phyloP scores from a whole-genome alignment of 2,113 vertebrate genomes.

The Ifrita kowaldi region DNA sequence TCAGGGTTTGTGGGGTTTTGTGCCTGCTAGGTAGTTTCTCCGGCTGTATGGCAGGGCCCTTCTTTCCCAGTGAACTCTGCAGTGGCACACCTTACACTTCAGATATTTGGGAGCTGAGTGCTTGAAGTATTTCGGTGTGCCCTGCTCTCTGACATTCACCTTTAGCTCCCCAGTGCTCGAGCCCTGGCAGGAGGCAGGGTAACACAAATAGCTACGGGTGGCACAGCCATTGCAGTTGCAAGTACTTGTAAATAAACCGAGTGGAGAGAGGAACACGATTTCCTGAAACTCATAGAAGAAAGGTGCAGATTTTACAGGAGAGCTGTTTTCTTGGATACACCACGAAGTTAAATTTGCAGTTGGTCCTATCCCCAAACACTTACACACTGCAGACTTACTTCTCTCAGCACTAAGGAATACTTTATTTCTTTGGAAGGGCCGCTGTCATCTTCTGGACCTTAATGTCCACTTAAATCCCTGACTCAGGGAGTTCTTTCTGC shows the following conservation, averaged over 20 bases:
- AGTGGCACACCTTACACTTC: not conserved
- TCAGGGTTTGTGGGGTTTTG: not conserved
- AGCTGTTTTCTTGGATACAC: fast-evolving
- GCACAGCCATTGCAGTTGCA: not conserved
- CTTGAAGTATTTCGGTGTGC: not conserved
- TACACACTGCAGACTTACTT: fast-evolving
- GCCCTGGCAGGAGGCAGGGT: not conserved
- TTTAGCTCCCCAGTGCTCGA: not conserved
- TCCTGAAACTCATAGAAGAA: not conserved
- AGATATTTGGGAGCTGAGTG: not conserved
- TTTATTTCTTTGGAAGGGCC: not conserved
- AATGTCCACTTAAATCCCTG: not conserved
- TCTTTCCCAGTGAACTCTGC: not conserved
- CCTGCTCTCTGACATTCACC: slow-evolving; percentile 42
- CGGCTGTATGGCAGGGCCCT: not conserved
- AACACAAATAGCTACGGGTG: not conserved
- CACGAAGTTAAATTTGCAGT: not conserved
- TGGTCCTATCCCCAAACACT: not conserved
- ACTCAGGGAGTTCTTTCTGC: not conserved
- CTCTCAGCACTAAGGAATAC: not conserved
- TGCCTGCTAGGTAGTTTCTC: not conserved
- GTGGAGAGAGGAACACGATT: not conserved
- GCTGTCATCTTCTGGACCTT: not conserved
- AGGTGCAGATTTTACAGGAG: not conserved
- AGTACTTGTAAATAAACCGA: not conserved